These are phyloP conservation scores for Pseudococcus longispinus DNA, from an alignment of 2,888 invertebrate species.

Conservation along the genomic window DNA sequence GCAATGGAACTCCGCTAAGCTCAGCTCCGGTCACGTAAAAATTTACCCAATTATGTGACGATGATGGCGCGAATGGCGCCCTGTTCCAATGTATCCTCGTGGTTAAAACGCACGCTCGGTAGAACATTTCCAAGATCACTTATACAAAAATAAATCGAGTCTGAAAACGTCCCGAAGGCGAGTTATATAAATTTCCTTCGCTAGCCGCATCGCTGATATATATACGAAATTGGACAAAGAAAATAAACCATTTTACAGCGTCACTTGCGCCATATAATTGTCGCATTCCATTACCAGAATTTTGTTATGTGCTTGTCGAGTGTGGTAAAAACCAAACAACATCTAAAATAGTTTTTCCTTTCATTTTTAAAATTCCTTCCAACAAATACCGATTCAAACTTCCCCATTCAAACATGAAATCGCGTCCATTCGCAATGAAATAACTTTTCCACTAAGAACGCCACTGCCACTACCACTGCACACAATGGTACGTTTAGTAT, in stretches of 20 bases:
- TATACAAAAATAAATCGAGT: background rate
- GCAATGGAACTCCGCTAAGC: background rate
- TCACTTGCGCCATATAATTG: background rate
- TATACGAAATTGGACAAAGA: background rate
- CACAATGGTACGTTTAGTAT: background rate
- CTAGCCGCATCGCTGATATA: background rate
- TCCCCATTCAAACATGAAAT: conserved; percentile 4
- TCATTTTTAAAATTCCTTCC: conserved; percentile 24
- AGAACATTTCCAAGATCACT: conserved; percentile 10
- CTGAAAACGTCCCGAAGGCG: background rate
- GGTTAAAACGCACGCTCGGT: background rate
- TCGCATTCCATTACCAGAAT: conserved; percentile 13
- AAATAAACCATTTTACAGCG: conserved; percentile 2
- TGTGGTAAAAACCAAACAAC: background rate
- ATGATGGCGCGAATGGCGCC: background rate
- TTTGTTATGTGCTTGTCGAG: background rate
- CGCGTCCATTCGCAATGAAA: background rate
- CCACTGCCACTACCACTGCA: background rate
- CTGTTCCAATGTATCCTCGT: background rate
- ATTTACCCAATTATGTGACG: background rate
- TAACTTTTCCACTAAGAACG: conserved; percentile 1
- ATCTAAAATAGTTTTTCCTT: background rate
- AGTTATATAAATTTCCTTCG: background rate
- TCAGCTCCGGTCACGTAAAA: background rate
- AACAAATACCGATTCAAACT: conserved; percentile 1